Evolutionary conservation across 2,797 vertebrate genomes (phyloP).

Genomic region (Ctenopoma multispine): DNA sequence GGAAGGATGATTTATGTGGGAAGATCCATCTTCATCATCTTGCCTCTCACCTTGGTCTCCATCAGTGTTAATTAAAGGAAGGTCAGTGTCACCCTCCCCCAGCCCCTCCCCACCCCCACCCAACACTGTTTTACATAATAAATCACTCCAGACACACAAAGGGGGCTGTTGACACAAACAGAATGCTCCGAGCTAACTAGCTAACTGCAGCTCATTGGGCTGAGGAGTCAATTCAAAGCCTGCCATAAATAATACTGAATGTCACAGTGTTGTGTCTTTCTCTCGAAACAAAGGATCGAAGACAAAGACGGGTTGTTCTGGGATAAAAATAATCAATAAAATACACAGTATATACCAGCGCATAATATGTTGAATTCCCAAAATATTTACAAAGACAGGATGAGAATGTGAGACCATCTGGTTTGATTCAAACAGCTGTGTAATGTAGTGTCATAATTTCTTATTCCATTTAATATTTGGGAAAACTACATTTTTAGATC

Average conservation of each 20-base stretch:
- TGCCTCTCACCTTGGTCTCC: slow-evolving; percentile 97
- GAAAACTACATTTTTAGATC: neutral
- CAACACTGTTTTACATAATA: slow-evolving; percentile 97
- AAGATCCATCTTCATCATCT: slow-evolving; percentile 93
- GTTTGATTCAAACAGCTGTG: neutral
- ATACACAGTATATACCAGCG: slow-evolving; percentile 50
- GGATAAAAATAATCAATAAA: slow-evolving; percentile 63
- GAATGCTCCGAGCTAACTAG: slow-evolving; percentile 86
- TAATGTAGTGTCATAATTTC: slow-evolving; percentile 4
- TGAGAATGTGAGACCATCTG: slow-evolving; percentile 4
- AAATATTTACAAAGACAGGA: slow-evolving; percentile 8
- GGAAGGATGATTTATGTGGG: slow-evolving; percentile 94
- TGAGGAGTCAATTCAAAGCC: slow-evolving; percentile 79
- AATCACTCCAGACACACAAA: slow-evolving; percentile 92
- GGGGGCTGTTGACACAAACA: slow-evolving; percentile 88
- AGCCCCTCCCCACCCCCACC: slow-evolving; percentile 84
- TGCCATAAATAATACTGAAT: slow-evolving; percentile 80
- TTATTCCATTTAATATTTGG: slow-evolving; percentile 1
- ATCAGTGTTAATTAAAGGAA: slow-evolving; percentile 99
- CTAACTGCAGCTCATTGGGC: slow-evolving; percentile 73
- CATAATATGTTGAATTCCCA: slow-evolving; percentile 10
- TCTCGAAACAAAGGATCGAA: slow-evolving; percentile 69
- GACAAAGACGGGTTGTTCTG: slow-evolving; percentile 73
- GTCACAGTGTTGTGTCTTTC: slow-evolving; percentile 75
- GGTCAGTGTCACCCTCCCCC: slow-evolving; percentile 98